Base-by-base conservation (phyloP, 2,888 invertebrate species). In the Nephrotoma appendiculata region DNA sequence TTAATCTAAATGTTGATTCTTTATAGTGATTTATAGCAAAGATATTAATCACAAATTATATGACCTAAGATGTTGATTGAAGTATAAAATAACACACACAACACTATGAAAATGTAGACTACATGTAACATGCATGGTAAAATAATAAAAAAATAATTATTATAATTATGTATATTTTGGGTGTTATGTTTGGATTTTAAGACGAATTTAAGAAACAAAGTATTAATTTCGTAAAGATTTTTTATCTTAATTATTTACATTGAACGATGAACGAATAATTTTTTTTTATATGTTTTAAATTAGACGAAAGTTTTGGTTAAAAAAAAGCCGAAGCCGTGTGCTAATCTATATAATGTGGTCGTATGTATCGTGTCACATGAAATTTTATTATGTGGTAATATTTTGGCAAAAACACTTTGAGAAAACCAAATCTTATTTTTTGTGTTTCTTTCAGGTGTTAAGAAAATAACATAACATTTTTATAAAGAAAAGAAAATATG, bases 71-170 rank as follows among this genome's bases (percentile, higher is more conserved):
- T 88, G 88, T 89, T 89, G 89, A 89, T 89, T 89, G 89, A 89
- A 89, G 89, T 87, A 88, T 89, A 89, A 89, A 88, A 88, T 89
- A 89, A 88, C 88, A 89, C 88, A 89, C 87, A 88, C 88, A 87
- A 88, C 6, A 57, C 71, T 52, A 31, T 11, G 41, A 83, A 84
- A 84, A 84, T 84, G 12, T 6, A 84, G n/a, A 31, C 31, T 31
- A 31, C 31, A n/a, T 84, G 7, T 6, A 41, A 84, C 43, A 84
- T 84, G 84, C 84, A 42, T 84, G 43, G 84, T 42, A 45, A 86
- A 86, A 41, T 52, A 86, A 86, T 48, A 52, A 12, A 86, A 71
- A 71, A 71, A 71, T 31, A 71, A 71, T 57, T 57, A 71, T 31
- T 9, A 71, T 31, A 71, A 71, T 71, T 71, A 71, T 71, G 19